Evolutionary conservation across 2,888 invertebrate genomes (phyloP).

Genomic region (Plagiodera versicolora): DNA sequence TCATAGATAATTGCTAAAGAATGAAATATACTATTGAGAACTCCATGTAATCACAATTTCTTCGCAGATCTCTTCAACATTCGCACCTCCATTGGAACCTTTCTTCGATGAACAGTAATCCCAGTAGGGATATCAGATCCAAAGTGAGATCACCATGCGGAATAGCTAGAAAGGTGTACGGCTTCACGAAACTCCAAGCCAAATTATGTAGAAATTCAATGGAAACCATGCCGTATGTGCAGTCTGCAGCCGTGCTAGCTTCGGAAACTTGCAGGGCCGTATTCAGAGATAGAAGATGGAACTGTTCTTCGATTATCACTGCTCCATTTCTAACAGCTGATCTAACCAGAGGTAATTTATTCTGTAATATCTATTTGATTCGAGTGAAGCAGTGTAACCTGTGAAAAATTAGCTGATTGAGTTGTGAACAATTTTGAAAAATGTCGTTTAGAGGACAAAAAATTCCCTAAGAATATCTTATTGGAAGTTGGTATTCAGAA

Average conservation of each 20-base stretch:
- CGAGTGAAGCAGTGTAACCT: too few relatives aligned
- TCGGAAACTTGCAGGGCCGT: constrained; percentile 70
- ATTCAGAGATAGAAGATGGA: constrained; percentile 77
- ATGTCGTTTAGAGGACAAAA: too few relatives aligned
- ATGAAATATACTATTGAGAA: too few relatives aligned
- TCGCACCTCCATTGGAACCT: constrained; percentile 52
- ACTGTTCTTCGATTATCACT: constrained; percentile 74
- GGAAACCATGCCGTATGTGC: constrained; percentile 74
- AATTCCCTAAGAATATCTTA: too few relatives aligned
- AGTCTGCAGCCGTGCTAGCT: constrained; percentile 71
- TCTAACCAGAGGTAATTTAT: constrained; percentile 68
- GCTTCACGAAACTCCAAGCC: constrained; percentile 65
- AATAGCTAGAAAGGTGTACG: constrained; percentile 48
- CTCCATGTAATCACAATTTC: background rate
- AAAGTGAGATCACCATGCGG: constrained; percentile 50
- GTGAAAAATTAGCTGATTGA: too few relatives aligned
- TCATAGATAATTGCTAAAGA: too few relatives aligned
- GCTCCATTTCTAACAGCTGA: constrained; percentile 78
- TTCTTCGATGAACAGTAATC: constrained; percentile 41
- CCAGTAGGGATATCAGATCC: constrained; percentile 47
- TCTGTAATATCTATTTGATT: background rate
- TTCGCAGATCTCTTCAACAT: constrained; percentile 50
- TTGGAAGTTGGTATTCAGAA: too few relatives aligned
- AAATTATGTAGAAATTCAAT: constrained; percentile 67
- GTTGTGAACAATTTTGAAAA: too few relatives aligned